Percentiles rank a stretch among this genome's conserved stretches.
Evolutionary conservation across 1,140 invertebrate species (phyloP).

Genomic region (Hetaerina americana): DNA sequence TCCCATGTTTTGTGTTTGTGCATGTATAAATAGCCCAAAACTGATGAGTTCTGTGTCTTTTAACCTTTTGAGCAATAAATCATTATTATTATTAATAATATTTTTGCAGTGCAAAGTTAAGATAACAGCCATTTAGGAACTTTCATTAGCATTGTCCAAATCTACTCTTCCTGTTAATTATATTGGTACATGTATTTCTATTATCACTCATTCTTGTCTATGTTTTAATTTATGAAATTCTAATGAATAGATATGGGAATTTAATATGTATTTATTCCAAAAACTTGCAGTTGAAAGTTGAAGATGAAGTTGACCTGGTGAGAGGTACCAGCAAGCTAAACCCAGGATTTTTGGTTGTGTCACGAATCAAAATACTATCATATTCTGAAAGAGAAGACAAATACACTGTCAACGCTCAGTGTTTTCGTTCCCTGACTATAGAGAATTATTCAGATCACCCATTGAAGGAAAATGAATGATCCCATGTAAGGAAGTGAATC

Average conservation of each 20-base stretch:
- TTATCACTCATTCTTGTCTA: background rate
- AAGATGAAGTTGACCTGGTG: background rate
- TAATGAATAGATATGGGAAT: background rate
- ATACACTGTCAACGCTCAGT: background rate
- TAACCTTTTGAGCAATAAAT: too few relatives aligned
- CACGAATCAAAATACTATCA: background rate
- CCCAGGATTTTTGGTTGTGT: background rate
- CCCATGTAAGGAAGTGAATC: too few relatives aligned
- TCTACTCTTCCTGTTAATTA: background rate
- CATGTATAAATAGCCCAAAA: too few relatives aligned
- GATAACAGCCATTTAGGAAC: background rate
- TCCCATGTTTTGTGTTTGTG: too few relatives aligned
- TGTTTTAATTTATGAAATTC: background rate
- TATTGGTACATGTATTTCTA: background rate
- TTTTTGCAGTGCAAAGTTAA: too few relatives aligned
- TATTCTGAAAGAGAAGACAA: background rate
- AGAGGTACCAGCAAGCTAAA: background rate
- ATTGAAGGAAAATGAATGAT: background rate
- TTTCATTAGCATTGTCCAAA: background rate
- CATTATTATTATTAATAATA: too few relatives aligned
- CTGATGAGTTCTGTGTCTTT: too few relatives aligned
- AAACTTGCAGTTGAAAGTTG: background rate
- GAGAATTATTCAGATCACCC: background rate
- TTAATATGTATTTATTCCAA: background rate
- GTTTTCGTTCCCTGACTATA: background rate